These are phyloP conservation scores for Mizuhopecten yessoensis DNA, from an alignment of 1,140 invertebrate species.

Conservation along the genomic window DNA sequence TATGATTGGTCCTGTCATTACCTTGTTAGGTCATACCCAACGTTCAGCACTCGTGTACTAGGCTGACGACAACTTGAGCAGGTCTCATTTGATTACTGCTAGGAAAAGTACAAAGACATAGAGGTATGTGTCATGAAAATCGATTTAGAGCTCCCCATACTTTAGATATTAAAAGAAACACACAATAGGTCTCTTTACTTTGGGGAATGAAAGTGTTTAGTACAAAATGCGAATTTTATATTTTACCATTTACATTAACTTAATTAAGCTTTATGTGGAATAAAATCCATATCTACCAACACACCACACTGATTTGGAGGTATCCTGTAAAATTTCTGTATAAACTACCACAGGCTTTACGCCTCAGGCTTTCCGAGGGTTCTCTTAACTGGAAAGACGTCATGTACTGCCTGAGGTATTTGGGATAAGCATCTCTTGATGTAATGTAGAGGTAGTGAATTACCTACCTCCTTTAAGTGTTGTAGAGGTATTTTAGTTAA, in stretches of 20 bases:
- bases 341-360: too few relatives aligned
- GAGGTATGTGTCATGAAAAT: neutral
- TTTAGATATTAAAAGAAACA: neutral
- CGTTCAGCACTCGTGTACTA: too few relatives aligned
- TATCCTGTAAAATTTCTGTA: too few relatives aligned
- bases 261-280: too few relatives aligned
- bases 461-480: neutral
- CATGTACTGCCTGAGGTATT: too few relatives aligned
- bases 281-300: too few relatives aligned
- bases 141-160: neutral
- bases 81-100: neutral
- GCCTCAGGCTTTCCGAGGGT: too few relatives aligned
- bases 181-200: neutral
- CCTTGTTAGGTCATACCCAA: too few relatives aligned
- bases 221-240: neutral
- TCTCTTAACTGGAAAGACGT: too few relatives aligned
- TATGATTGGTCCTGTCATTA: too few relatives aligned
- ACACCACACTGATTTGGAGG: too few relatives aligned
- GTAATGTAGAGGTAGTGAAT: neutral
- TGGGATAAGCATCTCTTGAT: neutral
- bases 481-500: neutral
- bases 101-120: neutral
- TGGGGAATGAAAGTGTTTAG: neutral
- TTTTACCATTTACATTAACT: neutral
- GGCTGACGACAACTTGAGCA: neutral